These are phyloP conservation scores for Panthera tigris DNA, from an alignment of 2,113 vertebrate species.

Conservation along the genomic window DNA sequence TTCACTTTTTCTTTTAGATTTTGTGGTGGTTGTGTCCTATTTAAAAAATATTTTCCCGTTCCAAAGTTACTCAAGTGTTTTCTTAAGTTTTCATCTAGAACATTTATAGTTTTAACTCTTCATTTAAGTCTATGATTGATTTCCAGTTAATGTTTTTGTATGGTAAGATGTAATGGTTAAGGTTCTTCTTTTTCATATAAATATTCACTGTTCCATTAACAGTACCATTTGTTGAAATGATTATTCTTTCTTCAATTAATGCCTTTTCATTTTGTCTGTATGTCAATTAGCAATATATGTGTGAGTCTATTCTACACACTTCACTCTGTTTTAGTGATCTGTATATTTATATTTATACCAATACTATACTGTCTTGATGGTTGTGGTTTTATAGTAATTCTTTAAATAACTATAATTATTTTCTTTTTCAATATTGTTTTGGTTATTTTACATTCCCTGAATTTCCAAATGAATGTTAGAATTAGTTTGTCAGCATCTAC, in stretches of 20 bases:
- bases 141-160: background rate
- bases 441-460: background rate
- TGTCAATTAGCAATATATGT: background rate
- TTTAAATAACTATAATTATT: background rate
- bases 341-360: background rate
- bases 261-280: background rate
- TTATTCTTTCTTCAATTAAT: background rate
- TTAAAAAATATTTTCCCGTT: slow-evolving; percentile 17
- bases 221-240: background rate
- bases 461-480: slow-evolving; percentile 17
- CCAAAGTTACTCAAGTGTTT: background rate
- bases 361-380: background rate
- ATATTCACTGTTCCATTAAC: background rate
- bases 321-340: background rate
- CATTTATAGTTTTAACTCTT: background rate
- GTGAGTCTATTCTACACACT: background rate
- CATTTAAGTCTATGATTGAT: background rate
- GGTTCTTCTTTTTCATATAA: background rate
- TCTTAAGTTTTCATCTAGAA: background rate
- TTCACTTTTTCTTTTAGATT: background rate
- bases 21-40: background rate
- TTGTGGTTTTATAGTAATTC: background rate
- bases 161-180: background rate
- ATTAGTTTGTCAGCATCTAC: background rate
- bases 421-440: background rate